Evolutionary conservation across 2,797 vertebrate genomes (phyloP).

Genomic region (Anguilla megastoma): DNA sequence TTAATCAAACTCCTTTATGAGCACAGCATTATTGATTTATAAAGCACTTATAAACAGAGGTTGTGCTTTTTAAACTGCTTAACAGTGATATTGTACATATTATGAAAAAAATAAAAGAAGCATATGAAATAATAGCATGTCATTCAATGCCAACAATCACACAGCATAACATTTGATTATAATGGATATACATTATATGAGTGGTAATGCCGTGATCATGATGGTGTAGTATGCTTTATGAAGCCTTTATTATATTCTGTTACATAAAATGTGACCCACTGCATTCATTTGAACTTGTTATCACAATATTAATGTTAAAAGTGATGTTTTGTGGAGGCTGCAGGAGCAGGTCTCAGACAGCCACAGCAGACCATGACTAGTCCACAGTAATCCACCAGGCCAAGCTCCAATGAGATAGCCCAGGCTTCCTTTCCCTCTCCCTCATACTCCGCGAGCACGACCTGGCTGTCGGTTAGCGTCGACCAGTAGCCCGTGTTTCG

Average conservation of each 20-base stretch:
- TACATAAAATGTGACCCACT: neutral
- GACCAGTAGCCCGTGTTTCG: neutral
- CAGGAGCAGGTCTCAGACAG: neutral
- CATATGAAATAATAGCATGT: neutral
- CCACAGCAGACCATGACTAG: neutral
- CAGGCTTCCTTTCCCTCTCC: neutral
- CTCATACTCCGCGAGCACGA: neutral
- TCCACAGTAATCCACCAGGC: neutral
- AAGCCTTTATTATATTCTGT: neutral
- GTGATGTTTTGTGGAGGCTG: neutral
- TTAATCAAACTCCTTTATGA: neutral
- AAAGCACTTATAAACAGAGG: constrained; percentile 5
- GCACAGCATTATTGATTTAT: neutral
- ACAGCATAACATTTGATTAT: neutral
- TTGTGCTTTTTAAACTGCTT: neutral
- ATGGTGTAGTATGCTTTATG: neutral
- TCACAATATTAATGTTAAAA: neutral
- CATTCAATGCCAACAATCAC: neutral
- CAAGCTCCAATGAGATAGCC: neutral
- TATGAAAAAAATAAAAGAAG: neutral
- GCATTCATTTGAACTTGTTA: neutral
- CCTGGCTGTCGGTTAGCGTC: neutral
- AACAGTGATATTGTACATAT: neutral
- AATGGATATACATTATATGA: neutral
- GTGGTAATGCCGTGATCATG: neutral